Conservation (phyloP, 2,797 vertebrate species). For the Bovichtus diacanthus region DNA sequence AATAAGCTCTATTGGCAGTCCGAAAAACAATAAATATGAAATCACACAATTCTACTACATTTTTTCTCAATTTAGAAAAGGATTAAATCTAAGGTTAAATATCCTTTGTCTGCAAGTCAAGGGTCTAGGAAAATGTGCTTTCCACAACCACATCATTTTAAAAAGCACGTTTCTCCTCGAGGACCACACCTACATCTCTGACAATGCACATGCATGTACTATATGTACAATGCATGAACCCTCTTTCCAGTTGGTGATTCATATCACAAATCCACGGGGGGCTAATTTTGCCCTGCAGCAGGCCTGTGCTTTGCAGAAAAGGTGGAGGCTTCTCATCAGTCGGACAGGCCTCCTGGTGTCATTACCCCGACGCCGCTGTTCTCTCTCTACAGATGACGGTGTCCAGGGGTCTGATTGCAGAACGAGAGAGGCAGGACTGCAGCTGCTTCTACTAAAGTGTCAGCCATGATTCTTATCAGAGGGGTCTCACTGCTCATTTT, state of each 20-base stretch:
- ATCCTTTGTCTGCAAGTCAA: background rate
- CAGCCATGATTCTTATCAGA: slow-evolving; percentile 70
- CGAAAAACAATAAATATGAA: background rate
- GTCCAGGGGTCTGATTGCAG: slow-evolving; percentile 78
- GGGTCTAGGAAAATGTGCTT: background rate
- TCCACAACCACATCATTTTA: background rate
- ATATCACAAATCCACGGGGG: slow-evolving; percentile 13
- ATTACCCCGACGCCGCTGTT: slow-evolving; percentile 26
- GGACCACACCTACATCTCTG: background rate
- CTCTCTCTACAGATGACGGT: slow-evolving; percentile 47
- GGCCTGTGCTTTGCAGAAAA: slow-evolving; percentile 25
- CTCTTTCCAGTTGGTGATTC: slow-evolving; percentile 28
- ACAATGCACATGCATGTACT: slow-evolving; percentile 11
- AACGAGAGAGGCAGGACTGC: slow-evolving; percentile 52
- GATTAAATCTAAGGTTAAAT: background rate
- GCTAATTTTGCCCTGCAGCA: slow-evolving; percentile 37
- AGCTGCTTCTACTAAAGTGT: slow-evolving; percentile 59
- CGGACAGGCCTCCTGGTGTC: slow-evolving; percentile 35
- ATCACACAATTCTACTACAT: background rate
- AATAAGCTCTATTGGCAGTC: background rate
- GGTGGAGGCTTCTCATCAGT: slow-evolving; percentile 67
- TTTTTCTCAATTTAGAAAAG: background rate
- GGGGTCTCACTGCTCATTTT: slow-evolving; percentile 40
- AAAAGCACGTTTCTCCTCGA: background rate
- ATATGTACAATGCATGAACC: slow-evolving; percentile 32